Evolutionary conservation across 2,888 invertebrate species (phyloP), one percentile per base, ranked within the genome.

Genomic region (Vanessa cardui): DNA sequence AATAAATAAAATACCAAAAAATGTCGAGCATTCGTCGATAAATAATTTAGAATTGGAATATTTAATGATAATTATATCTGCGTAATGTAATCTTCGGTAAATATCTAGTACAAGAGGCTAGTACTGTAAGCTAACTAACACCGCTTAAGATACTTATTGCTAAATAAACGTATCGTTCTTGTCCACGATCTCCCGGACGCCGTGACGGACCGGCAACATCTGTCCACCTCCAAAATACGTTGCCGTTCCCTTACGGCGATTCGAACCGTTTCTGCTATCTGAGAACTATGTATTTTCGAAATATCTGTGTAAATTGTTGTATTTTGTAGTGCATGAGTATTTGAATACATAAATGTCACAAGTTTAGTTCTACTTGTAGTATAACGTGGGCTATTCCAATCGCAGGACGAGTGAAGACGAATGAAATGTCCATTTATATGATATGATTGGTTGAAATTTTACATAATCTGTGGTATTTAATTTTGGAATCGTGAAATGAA

Each of bases 111-210:
- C 31, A 4, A 39, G 69, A 64, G 62, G 64, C 64, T 64, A 66
- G 64, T 71, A 59, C 46, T 47, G 68, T 69, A 66, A 66, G 71
- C 65, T 62, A 62, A 69, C 70, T 68, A 70, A 72, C 70, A 52
- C 63, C 46, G 72, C 72, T 72, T 71, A 44, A 16, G 56, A 62
- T 31, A 63, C 56, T 64, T 54, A 58, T 62, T 56, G 69, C 66
- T 56, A 44, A 46, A 44, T 69, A 66, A 15, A 44, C 47, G 54
- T 64, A 63, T 66, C 20, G 46, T 54, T 64, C 66, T 63, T 61
- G 44, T 47, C 31, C 33, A 45, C 26, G 58, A 39, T 59, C 20
- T 69, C 45, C n/a, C 62, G 45, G 18, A 21, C 58, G 15, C 49
- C 59, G 59, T 45, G 61, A 66, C 63, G 33, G 56, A 61, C 59